Percentiles rank a stretch among this genome's conserved stretches.
phyloP scores from a whole-genome alignment of 37 sponge, comb jelly and placozoan species.

The Aplysina aerophoba region DNA sequence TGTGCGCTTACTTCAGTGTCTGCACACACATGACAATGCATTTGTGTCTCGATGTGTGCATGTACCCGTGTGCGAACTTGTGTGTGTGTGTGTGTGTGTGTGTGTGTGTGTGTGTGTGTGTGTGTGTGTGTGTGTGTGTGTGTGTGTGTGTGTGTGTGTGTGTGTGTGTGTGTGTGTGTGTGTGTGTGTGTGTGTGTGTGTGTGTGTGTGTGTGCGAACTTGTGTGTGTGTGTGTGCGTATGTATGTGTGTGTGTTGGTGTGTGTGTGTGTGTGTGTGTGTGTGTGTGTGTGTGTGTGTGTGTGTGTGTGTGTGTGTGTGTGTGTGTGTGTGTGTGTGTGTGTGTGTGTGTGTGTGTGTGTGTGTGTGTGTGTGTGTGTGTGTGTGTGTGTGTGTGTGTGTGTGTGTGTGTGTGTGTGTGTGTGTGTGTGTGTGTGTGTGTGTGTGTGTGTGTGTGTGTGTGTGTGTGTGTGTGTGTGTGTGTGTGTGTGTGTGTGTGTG shows the following conservation, averaged over 20 bases:
- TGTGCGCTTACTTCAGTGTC: no score
- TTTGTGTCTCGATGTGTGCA: no score
- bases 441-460: slow-evolving; percentile 19
- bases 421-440: background rate
- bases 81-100: no score
- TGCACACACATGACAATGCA: no score
- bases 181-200: no score
- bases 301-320: slow-evolving; percentile 7
- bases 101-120: no score
- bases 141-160: no score
- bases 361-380: background rate
- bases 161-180: no score
- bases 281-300: slow-evolving; percentile 8
- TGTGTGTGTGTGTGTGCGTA: background rate
- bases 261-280: background rate
- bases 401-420: slow-evolving; percentile 6
- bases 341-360: slow-evolving; percentile 33
- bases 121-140: no score
- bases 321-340: slow-evolving; percentile 1
- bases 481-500: background rate
- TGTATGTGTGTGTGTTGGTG: no score
- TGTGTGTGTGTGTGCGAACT: background rate
- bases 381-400: background rate
- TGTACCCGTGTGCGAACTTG: no score
- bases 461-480: slow-evolving; percentile 21